Evolutionary conservation across 2,888 invertebrate species (phyloP).

Genomic region (Cheilosia grossa): DNA sequence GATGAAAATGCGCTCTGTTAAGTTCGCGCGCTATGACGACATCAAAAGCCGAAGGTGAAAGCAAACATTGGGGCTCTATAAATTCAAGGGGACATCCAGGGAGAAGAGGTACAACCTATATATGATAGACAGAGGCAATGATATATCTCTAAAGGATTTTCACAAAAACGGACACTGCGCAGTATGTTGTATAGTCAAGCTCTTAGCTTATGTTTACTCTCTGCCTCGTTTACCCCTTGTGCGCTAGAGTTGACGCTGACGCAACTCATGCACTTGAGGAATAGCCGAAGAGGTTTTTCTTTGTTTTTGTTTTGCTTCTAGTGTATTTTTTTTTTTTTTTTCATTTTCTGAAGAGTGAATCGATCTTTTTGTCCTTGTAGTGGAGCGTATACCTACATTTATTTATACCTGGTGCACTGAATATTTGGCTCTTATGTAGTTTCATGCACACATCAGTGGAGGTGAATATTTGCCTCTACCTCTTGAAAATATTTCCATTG

Average conservation of each 20-base stretch:
- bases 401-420: slow-evolving; percentile 46
- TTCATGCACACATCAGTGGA: background rate
- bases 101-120: slow-evolving; percentile 14
- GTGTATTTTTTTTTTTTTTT: background rate
- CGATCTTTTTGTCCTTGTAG: slow-evolving; percentile 65
- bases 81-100: background rate
- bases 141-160: slow-evolving; percentile 42
- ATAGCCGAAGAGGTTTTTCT: slow-evolving; percentile 29
- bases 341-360: slow-evolving; percentile 33
- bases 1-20: slow-evolving; percentile 46
- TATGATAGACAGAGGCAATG: slow-evolving; percentile 34
- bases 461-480: slow-evolving; percentile 32
- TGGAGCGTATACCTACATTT: slow-evolving; percentile 5
- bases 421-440: background rate
- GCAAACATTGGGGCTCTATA: slow-evolving; percentile 8
- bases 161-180: slow-evolving; percentile 57
- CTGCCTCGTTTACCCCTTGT: slow-evolving; percentile 22
- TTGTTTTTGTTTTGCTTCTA: slow-evolving; percentile 45
- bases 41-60: slow-evolving; percentile 14
- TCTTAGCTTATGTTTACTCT: slow-evolving; percentile 12
- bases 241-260: slow-evolving; percentile 53
- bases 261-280: slow-evolving; percentile 60
- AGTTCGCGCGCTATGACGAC: slow-evolving; percentile 32
- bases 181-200: slow-evolving; percentile 23
- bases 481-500: slow-evolving; percentile 37